These are phyloP conservation scores for Ptiloglossa arizonensis DNA, from an alignment of 1,140 invertebrate species.

Conservation along the genomic window DNA sequence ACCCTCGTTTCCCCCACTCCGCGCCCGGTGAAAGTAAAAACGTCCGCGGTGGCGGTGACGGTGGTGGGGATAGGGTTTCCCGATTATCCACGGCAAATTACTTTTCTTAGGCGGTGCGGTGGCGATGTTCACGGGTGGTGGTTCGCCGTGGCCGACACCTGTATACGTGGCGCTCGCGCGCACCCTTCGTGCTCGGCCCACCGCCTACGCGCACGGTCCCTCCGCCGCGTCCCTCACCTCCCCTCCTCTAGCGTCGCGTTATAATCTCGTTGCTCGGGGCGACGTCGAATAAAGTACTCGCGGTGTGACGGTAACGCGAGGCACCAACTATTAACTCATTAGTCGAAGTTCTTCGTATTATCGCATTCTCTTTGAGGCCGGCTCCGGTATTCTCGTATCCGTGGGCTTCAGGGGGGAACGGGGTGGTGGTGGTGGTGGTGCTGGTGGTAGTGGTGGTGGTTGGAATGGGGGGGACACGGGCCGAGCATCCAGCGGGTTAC, in stretches of 20 bases:
- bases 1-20: background rate
- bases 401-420: slow-evolving; percentile 64
- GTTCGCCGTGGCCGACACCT: slow-evolving; percentile 5
- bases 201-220: too few species aligned
- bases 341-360: slow-evolving; percentile 80
- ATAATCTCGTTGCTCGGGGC: slow-evolving; percentile 67
- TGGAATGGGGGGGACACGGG: slow-evolving; percentile 27
- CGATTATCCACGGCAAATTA: slow-evolving; percentile 44
- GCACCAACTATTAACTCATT: slow-evolving; percentile 80
- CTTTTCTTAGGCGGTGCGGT: slow-evolving; percentile 20
- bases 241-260: slow-evolving; percentile 38
- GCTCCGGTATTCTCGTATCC: slow-evolving; percentile 67
- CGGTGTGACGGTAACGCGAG: slow-evolving; percentile 66
- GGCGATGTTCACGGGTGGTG: background rate
- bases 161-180: background rate
- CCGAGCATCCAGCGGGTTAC: slow-evolving; percentile 58
- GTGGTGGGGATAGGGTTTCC: too few species aligned
- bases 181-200: too few species aligned
- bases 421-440: background rate
- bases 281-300: slow-evolving; percentile 68
- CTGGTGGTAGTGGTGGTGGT: background rate
- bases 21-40: background rate
- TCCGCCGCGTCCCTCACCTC: background rate
- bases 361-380: slow-evolving; percentile 80
- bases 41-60: too few species aligned